phyloP scores from a whole-genome alignment of 2,113 vertebrate genomes.

The Dromas ardeola region DNA sequence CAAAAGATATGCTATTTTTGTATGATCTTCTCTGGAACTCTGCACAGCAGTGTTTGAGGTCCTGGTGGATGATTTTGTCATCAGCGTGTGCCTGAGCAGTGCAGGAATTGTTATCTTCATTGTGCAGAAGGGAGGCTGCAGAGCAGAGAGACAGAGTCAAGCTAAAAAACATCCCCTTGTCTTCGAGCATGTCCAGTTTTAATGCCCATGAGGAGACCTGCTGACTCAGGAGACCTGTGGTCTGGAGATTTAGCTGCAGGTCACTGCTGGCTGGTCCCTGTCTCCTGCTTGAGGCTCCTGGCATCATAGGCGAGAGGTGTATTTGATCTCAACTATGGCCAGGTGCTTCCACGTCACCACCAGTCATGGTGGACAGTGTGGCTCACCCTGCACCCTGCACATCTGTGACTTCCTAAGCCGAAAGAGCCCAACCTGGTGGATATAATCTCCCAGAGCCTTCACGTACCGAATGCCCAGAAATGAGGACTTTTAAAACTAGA shows the following conservation, averaged over 20 bases:
- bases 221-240: not conserved
- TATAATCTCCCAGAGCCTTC: not conserved
- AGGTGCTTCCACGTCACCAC: rapidly evolving
- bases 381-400: not conserved
- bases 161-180: not conserved
- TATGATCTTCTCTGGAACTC: not conserved
- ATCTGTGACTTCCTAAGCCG: not conserved
- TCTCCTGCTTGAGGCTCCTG: not conserved
- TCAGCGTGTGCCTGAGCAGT: not conserved
- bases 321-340: not conserved
- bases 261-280: not conserved
- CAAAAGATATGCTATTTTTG: constrained; percentile 49
- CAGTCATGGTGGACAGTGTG: rapidly evolving
- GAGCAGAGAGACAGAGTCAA: not conserved
- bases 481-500: not conserved
- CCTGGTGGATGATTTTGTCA: not conserved
- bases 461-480: not conserved
- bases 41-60: not conserved
- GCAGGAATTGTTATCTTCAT: not conserved
- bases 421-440: not conserved
- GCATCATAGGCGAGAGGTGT: not conserved
- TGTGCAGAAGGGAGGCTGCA: not conserved
- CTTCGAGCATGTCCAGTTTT: not conserved
- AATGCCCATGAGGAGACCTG: rapidly evolving
- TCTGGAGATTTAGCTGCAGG: not conserved